Evolutionary conservation across 2,797 vertebrate species (phyloP), one percentile per base, ranked within the genome.

Genomic region (Anomalospiza imberbis): DNA sequence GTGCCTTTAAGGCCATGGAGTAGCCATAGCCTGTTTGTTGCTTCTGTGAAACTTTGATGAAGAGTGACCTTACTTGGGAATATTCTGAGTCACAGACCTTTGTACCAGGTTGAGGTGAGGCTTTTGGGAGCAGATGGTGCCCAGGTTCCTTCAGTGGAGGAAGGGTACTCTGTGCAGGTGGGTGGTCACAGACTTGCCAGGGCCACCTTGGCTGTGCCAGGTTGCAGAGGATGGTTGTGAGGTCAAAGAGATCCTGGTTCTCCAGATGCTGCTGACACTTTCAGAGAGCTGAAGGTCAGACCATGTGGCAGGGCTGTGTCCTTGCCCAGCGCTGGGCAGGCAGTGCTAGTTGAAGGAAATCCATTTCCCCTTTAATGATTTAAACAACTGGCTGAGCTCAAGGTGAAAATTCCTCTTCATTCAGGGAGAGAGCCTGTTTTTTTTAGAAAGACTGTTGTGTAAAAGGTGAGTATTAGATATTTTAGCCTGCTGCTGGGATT

Each of bases 401-500:
- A 42, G 32, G 61, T 75, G 79, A 26, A 72, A 89, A 83, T 87
- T 87, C 65, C 72, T 70, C 50, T 75, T 93, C 32, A 6, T 62
- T 32, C 11, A 26, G 32, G 51, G 42, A 71, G 22, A 85, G 9
- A 65, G 1, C 28, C 11, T 0, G 0, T 76, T 84, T 47, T 95
- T 97, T 90, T 67, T 67, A 75, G 88, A 78, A 93, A 86, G 55
- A 75, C 67, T 10, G 10, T 74, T 77, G 70, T 94, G 85, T 89
- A 84, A 96, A 97, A 93, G 36, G 58, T 79, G 40, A 77, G 36
- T 91, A 85, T 95, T 95, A 94, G 94, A 36, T 86, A 88, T 93
- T 96, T 96, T 81, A 95, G 75, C 87, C 67, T 65, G 45, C 88
- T 79, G 79, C 88, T 80, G 92, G 73, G 92, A 96, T 96, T 97